Conservation (phyloP, 2,113 vertebrate species). For the rat (Rattus norvegicus) region GRCr8 NC_086021.1:119479501-119480000, state of each 20-base stretch:
- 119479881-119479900: background rate
- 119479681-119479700: background rate
- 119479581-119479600: constrained; percentile 13
- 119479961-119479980: background rate
- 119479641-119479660: background rate
- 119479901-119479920: background rate
- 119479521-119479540: constrained; percentile 59
- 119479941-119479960: background rate
- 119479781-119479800: background rate
- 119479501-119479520: constrained; percentile 63
- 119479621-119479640: background rate
- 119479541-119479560: background rate
- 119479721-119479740: background rate
- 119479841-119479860: background rate
- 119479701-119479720: background rate
- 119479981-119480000: background rate
- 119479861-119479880: background rate
- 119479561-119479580: background rate
- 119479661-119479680: background rate
- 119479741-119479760: background rate
- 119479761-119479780: background rate
- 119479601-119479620: background rate
- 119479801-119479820: background rate
- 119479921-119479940: background rate
- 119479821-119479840: background rate